Evolutionary conservation across 2,888 invertebrate species (phyloP).

Genomic region (Xestia ashworthii): DNA sequence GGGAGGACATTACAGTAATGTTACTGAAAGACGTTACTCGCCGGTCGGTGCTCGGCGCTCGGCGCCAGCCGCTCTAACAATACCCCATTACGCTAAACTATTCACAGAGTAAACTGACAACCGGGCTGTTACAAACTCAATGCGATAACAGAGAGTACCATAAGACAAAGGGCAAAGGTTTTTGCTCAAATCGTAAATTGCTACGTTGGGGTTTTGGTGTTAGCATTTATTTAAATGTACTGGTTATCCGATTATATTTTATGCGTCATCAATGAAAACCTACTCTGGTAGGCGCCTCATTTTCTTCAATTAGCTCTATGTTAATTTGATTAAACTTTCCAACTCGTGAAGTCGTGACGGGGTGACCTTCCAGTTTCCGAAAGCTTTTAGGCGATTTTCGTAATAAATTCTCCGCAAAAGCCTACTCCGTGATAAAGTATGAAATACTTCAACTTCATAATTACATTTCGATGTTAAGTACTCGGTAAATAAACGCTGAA

Average conservation of each 20-base stretch:
- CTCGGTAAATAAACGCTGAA: neutral
- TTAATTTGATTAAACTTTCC: constrained; percentile 21
- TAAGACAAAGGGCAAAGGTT: constrained; percentile 23
- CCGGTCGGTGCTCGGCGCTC: constrained; percentile 31
- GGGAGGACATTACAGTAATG: constrained; percentile 76
- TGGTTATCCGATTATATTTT: neutral
- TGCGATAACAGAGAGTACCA: constrained; percentile 37
- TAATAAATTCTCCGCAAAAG: neutral
- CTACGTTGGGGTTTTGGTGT: neutral
- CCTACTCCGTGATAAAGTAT: neutral
- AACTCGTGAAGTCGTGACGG: constrained; percentile 6
- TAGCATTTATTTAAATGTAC: neutral
- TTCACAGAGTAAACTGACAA: constrained; percentile 69
- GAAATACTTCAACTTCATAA: neutral
- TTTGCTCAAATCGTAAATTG: constrained; percentile 32
- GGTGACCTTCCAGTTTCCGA: neutral
- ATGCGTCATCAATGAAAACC: neutral
- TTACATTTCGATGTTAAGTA: neutral
- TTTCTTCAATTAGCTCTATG: constrained; percentile 10
- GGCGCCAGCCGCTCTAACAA: constrained; percentile 76
- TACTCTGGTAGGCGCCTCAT: neutral
- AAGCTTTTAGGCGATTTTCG: neutral
- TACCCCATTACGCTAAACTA: constrained; percentile 75
- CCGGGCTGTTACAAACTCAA: constrained; percentile 52
- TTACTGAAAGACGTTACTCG: constrained; percentile 70